Evolutionary conservation across 2,888 invertebrate species (phyloP), one percentile per base, ranked within the genome.

Genomic region (Agonopterix subpropinquella): DNA sequence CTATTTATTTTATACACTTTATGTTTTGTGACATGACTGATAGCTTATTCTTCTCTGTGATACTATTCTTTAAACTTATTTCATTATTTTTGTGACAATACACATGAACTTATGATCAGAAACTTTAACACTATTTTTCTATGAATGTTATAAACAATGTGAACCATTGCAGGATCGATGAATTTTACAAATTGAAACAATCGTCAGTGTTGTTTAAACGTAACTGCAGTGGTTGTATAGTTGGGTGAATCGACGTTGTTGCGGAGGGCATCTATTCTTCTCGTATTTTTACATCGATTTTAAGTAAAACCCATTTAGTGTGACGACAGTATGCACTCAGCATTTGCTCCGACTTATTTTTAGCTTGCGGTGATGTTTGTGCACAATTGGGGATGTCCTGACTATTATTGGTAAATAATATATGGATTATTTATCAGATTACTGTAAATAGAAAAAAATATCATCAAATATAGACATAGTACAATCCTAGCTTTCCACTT

Each of bases 11-110:
- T 28, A 28, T 28, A 28, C 28, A n/a, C 7, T 28, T 28, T 11
- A 37, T 47, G 11, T 43, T 36, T 47, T 36, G 11, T 43, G n/a
- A 39, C 39, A 43, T 44, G 51, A 52, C 51, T 52, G 51, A 52
- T 41, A 49, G 48, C 52, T 49, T 52, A 49, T 52, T 49, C 52
- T 52, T 52, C 52, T 49, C 52, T 52, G 52, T 52, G 52, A 52
- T 52, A 52, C 52, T 52, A 47, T 45, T 47, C 44, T 44, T 49
- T 52, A 52, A 47, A 48, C 39, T 39, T n/a, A 39, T 28, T 28
- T 28, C 28, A 28, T 28, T 28, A 28, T 39, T 39, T 42, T 39
- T 39, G 39, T n/a, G 39, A 39, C 39, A 39, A 39, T 39, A 39
- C 39, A n/a, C n/a, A 18, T 46, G 36, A 15, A 10, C 4, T n/a